These are phyloP conservation scores for Amorpha juglandis DNA, from an alignment of 2,888 invertebrate species.

Conservation along the genomic window DNA sequence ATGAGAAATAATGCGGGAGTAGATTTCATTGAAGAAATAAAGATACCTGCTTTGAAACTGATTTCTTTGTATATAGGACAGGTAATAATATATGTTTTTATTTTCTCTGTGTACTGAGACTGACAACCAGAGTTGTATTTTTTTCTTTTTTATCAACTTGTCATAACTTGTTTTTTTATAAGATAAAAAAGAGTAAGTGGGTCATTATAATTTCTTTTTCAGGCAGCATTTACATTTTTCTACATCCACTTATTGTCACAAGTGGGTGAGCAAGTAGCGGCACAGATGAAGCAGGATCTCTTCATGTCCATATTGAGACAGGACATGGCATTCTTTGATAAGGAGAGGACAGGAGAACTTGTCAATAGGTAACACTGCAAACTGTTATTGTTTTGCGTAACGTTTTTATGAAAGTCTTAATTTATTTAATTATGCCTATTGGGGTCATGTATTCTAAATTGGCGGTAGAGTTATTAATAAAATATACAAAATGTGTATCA, in stretches of 20 bases:
- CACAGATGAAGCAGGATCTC: slow-evolving; percentile 90
- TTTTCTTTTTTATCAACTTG: too few species aligned
- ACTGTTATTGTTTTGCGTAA: too few species aligned
- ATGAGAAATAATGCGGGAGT: slow-evolving; percentile 61
- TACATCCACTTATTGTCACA: slow-evolving; percentile 95
- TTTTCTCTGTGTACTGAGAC: too few species aligned
- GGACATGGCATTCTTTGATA: slow-evolving; percentile 96
- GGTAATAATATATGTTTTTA: slow-evolving; percentile 69
- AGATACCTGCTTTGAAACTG: slow-evolving; percentile 87
- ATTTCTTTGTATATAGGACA: slow-evolving; percentile 89
- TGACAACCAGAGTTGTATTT: too few species aligned
- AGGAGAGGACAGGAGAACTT: slow-evolving; percentile 95
- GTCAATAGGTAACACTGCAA: slow-evolving; percentile 88
- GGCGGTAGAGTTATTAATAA: too few species aligned
- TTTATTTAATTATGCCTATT: too few species aligned
- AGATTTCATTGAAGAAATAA: slow-evolving; percentile 86
- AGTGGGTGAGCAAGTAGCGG: slow-evolving; percentile 94
- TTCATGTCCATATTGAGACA: slow-evolving; percentile 93
- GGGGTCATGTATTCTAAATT: too few species aligned
- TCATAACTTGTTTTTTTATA: neutral
- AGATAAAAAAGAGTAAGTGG: too few species aligned
- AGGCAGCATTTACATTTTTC: slow-evolving; percentile 94
- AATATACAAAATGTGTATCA: too few species aligned
- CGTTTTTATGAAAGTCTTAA: too few species aligned
- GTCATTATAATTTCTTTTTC: slow-evolving; percentile 42